Conservation (phyloP, 2,113 vertebrate genomes). For the Stomatorhinus ivindoensis region DNA sequence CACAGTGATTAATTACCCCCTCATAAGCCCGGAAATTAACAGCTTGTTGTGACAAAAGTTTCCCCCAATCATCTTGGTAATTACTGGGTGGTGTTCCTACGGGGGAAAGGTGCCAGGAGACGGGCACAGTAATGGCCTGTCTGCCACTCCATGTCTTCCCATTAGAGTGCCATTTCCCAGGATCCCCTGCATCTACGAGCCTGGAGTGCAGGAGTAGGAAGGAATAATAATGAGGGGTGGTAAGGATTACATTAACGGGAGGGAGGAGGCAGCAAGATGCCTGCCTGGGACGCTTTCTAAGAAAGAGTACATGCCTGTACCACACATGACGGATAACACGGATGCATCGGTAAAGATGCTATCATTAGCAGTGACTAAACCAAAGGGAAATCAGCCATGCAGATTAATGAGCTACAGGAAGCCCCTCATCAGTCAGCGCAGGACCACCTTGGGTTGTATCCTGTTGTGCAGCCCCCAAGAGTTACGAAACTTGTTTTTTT, state of each 20-base stretch:
- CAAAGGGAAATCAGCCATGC: background rate
- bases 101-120: background rate
- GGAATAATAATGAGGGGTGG: conserved; percentile 29
- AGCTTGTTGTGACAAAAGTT: conserved; percentile 50
- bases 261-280: background rate
- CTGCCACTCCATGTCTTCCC: background rate
- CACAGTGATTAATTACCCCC: conserved; percentile 27
- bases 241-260: background rate
- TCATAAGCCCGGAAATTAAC: conserved; percentile 50
- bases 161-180: conserved; percentile 4
- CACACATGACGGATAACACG: background rate
- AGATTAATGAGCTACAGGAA: conserved; percentile 1
- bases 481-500: background rate
- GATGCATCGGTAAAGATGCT: background rate
- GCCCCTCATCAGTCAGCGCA: background rate
- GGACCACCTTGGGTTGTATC: background rate
- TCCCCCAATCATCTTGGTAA: conserved; percentile 47
- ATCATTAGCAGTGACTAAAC: background rate
- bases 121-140: background rate
- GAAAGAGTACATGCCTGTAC: background rate
- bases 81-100: conserved; percentile 36
- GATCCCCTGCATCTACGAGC: background rate
- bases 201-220: conserved; percentile 18
- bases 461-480: background rate
- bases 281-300: background rate